phyloP scores from a whole-genome alignment of 2,797 vertebrate genomes.

The Poeciliopsis presidionis region DNA sequence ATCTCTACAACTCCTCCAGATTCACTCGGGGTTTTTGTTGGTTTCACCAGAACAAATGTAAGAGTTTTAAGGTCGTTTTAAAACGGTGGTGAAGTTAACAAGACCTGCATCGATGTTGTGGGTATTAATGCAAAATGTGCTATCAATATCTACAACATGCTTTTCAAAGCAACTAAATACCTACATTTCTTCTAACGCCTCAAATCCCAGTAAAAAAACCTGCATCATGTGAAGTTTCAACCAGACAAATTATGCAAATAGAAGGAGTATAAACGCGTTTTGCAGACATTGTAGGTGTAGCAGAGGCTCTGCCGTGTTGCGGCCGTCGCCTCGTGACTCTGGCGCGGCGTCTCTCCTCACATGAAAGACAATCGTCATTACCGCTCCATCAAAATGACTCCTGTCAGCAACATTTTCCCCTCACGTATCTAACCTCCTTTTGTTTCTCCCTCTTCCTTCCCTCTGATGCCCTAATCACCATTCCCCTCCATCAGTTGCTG shows the following conservation, averaged over 20 bases:
- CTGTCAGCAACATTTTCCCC: conserved; percentile 68
- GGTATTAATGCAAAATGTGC: too few relatives aligned
- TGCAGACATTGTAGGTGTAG: conserved; percentile 49
- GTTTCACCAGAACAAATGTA: too few relatives aligned
- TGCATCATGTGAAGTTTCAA: not conserved
- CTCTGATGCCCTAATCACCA: conserved; percentile 76
- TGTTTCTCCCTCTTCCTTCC: conserved; percentile 35
- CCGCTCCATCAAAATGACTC: conserved; percentile 76
- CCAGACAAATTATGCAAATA: not conserved
- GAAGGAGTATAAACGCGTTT: not conserved
- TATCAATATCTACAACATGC: too few relatives aligned
- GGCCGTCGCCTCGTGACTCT: conserved; percentile 40
- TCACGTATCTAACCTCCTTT: conserved; percentile 61
- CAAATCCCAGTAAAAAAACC: not conserved
- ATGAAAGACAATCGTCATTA: conserved; percentile 78
- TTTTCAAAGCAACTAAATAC: too few relatives aligned
- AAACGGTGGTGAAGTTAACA: too few relatives aligned
- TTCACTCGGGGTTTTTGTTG: too few relatives aligned
- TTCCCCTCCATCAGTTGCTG: conserved; percentile 74
- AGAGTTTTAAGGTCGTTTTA: too few relatives aligned
- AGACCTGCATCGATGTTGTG: too few relatives aligned
- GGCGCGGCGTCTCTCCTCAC: conserved; percentile 55
- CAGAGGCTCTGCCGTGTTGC: conserved; percentile 34
- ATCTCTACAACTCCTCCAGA: not conserved
- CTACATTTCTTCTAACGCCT: too few relatives aligned